Evolutionary conservation across 2,113 vertebrate genomes (phyloP).

Genomic region (Apteryx owenii): DNA sequence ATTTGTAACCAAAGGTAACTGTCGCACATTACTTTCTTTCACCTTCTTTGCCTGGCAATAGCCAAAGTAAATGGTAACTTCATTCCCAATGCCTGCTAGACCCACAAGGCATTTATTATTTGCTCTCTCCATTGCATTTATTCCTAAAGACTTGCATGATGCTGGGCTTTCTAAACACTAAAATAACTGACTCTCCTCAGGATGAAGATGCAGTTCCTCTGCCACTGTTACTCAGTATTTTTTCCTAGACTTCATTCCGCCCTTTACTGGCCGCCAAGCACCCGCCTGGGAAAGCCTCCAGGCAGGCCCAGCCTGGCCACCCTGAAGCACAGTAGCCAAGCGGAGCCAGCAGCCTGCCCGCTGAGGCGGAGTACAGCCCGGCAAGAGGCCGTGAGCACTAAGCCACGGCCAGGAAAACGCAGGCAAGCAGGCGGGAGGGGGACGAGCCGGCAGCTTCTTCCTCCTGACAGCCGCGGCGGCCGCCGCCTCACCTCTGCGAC

Average conservation of each 20-base stretch:
- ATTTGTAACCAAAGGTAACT: background rate
- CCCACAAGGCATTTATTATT: accelerated
- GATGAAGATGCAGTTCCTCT: background rate
- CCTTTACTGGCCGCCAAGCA: accelerated
- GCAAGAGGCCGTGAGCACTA: accelerated
- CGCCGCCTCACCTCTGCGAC: background rate
- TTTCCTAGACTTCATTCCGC: accelerated
- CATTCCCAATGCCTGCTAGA: accelerated
- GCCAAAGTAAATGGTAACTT: background rate
- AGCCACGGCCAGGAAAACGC: accelerated
- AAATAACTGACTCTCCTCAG: accelerated
- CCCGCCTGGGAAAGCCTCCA: background rate
- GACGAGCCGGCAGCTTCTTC: too few species aligned
- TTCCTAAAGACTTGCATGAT: background rate
- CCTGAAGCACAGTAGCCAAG: accelerated
- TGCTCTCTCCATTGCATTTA: background rate
- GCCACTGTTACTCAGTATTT: accelerated
- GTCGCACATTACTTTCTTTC: background rate
- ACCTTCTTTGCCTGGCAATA: background rate
- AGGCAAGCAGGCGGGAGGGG: accelerated
- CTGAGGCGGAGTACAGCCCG: background rate
- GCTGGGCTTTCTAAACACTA: accelerated
- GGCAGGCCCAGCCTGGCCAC: background rate
- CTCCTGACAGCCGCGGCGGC: background rate
- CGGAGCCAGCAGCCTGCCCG: too few species aligned